A percentile compares a stretch with the other conserved stretches of the same genome.
Evolutionary conservation across 2,797 vertebrate species (phyloP).

Genomic region (Aldrovandia affinis): DNA sequence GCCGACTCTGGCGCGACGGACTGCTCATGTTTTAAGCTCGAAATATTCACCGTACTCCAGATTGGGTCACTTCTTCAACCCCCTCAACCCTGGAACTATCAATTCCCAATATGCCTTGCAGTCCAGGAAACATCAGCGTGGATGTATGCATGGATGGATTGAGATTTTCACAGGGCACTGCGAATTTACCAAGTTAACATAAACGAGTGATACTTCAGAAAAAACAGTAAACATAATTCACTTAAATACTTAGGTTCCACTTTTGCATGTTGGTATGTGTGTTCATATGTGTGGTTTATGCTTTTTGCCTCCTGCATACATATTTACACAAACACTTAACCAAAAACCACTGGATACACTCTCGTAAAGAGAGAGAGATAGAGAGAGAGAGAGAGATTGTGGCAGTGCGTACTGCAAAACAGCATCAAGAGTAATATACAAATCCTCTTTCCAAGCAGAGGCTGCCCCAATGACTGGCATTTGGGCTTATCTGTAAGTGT

Average conservation of each 20-base stretch:
- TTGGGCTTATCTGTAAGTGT: constrained; percentile 7
- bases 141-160: not conserved
- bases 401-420: not conserved
- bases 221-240: not conserved
- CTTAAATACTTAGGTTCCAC: not conserved
- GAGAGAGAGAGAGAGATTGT: not conserved
- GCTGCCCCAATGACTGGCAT: not conserved
- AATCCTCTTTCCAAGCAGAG: not conserved
- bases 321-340: constrained; percentile 38
- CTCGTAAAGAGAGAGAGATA: not conserved
- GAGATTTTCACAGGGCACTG: not conserved
- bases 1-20: too few relatives aligned
- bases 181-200: not conserved
- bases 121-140: not conserved
- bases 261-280: not conserved
- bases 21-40: not conserved
- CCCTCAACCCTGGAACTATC: not conserved
- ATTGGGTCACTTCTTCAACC: not conserved
- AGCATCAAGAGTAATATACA: not conserved
- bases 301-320: not conserved
- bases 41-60: not conserved
- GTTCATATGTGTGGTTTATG: not conserved
- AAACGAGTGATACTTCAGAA: not conserved
- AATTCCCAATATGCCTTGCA: not conserved
- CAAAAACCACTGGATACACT: not conserved